Percentiles rank a stretch among this genome's conserved stretches.
Evolutionary conservation across 2,888 invertebrate species (phyloP).

Genomic region (Caprella mutica): DNA sequence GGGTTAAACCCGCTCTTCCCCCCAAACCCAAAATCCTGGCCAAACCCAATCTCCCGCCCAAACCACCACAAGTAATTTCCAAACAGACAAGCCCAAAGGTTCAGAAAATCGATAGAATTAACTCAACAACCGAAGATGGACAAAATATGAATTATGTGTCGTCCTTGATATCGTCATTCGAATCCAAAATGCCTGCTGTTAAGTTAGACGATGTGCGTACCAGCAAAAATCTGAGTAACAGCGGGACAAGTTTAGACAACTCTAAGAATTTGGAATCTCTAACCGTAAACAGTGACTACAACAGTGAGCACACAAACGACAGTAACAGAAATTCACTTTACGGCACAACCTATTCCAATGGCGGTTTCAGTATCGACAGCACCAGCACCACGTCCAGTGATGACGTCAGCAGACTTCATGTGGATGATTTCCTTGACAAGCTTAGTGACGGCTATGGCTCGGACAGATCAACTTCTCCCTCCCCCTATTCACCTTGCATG

Average conservation of each 20-base stretch:
- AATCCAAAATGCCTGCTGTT: too few relatives aligned
- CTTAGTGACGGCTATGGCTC: slow-evolving; percentile 7
- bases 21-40: slow-evolving; percentile 11
- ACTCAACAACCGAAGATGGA: too few relatives aligned
- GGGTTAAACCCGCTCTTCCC: slow-evolving; percentile 9
- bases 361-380: slow-evolving; percentile 1
- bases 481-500: not conserved
- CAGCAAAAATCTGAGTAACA: too few relatives aligned
- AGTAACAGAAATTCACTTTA: not conserved
- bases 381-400: slow-evolving; percentile 1
- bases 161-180: too few relatives aligned
- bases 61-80: slow-evolving; percentile 1
- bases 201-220: too few relatives aligned
- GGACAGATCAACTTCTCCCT: slow-evolving; percentile 6
- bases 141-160: too few relatives aligned
- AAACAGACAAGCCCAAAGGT: too few relatives aligned
- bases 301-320: too few relatives aligned
- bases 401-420: not conserved
- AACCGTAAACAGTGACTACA: too few relatives aligned
- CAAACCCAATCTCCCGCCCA: slow-evolving; percentile 2
- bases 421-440: not conserved
- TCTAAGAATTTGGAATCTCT: too few relatives aligned
- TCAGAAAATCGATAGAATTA: too few relatives aligned
- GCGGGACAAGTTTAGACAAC: too few relatives aligned
- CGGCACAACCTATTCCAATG: not conserved